phyloP scores from a whole-genome alignment of 2,888 invertebrate genomes.

The Dicyrtoma fusca region DNA sequence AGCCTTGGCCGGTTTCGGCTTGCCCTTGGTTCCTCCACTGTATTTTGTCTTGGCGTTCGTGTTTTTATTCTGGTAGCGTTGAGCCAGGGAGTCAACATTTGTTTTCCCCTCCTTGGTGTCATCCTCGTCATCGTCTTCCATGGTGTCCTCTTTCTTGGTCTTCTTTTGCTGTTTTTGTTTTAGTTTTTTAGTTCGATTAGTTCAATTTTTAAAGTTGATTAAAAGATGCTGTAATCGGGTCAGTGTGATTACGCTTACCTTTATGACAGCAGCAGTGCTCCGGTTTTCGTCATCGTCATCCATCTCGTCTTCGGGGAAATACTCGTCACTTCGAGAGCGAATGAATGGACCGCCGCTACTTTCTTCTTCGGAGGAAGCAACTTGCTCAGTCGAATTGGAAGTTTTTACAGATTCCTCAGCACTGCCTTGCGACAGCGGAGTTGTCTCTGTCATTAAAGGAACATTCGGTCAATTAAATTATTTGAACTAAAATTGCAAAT shows the following conservation, averaged over 20 bases:
- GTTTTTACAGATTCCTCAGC: constrained; percentile 14
- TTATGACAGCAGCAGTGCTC: background rate
- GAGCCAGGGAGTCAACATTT: constrained; percentile 50
- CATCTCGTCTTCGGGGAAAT: constrained; percentile 46
- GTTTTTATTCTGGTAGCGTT: constrained; percentile 53
- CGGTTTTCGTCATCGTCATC: constrained; percentile 23
- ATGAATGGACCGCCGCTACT: constrained; percentile 22
- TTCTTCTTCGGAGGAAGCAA: constrained; percentile 49
- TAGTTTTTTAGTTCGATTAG: no score
- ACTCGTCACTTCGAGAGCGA: constrained; percentile 53
- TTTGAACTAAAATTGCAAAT: constrained; percentile 35
- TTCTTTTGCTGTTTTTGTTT: constrained; percentile 43
- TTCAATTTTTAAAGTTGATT: no score
- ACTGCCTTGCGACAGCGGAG: constrained; percentile 26
- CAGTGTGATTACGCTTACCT: no score
- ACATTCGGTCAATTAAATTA: background rate
- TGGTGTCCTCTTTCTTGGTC: constrained; percentile 47
- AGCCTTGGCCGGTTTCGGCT: constrained; percentile 28
- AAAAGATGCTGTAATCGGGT: no score
- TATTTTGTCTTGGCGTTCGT: constrained; percentile 49
- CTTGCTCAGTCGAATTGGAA: constrained; percentile 41
- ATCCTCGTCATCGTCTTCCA: constrained; percentile 52
- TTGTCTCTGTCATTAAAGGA: constrained; percentile 22
- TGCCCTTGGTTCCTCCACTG: constrained; percentile 39
- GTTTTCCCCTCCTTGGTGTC: constrained; percentile 40